A percentile compares a stretch with the other conserved stretches of the same genome.
These are phyloP conservation scores for Falco peregrinus DNA, from an alignment of 2,797 vertebrate species.

Conservation along the genomic window DNA sequence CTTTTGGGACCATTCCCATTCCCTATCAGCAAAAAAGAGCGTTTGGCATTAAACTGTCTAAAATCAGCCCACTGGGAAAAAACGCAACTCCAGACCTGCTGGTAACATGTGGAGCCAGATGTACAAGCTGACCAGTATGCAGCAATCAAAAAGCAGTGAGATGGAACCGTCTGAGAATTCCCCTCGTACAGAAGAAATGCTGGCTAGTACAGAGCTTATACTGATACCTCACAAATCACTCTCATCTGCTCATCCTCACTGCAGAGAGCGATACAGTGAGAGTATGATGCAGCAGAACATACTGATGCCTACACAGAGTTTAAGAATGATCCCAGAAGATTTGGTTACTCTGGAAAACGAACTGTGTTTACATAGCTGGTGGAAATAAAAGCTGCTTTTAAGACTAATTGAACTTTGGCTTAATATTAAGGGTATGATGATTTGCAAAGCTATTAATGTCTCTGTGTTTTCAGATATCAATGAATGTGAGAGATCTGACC, in stretches of 20 bases:
- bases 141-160: background rate
- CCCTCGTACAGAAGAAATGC: background rate
- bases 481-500: conserved; percentile 88
- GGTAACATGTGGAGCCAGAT: background rate
- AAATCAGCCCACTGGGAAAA: background rate
- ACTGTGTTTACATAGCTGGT: background rate
- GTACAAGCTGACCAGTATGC: background rate
- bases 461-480: conserved; percentile 85
- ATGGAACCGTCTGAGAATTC: background rate
- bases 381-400: background rate
- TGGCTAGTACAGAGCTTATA: background rate
- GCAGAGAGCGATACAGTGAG: background rate
- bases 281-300: background rate
- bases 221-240: background rate
- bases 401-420: background rate
- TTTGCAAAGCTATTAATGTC: background rate
- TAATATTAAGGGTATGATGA: background rate
- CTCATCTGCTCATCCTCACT: background rate
- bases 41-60: background rate
- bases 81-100: background rate
- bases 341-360: background rate
- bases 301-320: background rate
- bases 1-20: background rate
- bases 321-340: background rate
- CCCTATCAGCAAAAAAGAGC: background rate